A percentile compares a stretch with the other conserved stretches of the same genome.
These are phyloP conservation scores for Argyrosomus japonicus DNA, from an alignment of 2,113 vertebrate genomes.

Conservation along the genomic window DNA sequence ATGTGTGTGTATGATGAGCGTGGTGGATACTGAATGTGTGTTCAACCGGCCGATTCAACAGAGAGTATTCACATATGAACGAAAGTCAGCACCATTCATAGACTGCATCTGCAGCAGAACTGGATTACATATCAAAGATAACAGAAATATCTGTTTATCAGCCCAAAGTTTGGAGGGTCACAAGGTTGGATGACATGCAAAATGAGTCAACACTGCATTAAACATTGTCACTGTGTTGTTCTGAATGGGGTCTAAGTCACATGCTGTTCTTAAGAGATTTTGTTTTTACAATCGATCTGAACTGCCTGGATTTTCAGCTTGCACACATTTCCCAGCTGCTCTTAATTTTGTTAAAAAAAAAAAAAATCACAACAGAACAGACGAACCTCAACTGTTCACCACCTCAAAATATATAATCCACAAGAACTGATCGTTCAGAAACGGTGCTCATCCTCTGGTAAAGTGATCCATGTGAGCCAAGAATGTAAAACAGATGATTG, in stretches of 20 bases:
- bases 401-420: too few species aligned
- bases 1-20: conserved; percentile 3
- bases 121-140: conserved; percentile 2
- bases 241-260: not conserved
- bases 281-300: not conserved
- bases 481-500: too few species aligned
- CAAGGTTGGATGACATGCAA: conserved; percentile 1
- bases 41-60: conserved; percentile 7
- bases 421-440: too few species aligned
- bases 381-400: too few species aligned
- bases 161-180: not conserved
- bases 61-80: conserved; percentile 8
- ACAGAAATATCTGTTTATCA: conserved; percentile 13
- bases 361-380: too few species aligned
- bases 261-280: too few species aligned
- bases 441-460: too few species aligned
- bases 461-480: too few species aligned
- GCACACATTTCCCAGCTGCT: too few species aligned
- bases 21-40: not conserved
- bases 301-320: not conserved
- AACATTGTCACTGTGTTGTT: conserved; percentile 6
- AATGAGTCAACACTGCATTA: conserved; percentile 16
- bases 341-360: too few species aligned
- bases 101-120: not conserved
- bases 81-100: conserved; percentile 1